A percentile compares a stretch with the other conserved stretches of the same genome.
Evolutionary conservation across 2,113 vertebrate species (phyloP).

Genomic region (Ascaphus truei): DNA sequence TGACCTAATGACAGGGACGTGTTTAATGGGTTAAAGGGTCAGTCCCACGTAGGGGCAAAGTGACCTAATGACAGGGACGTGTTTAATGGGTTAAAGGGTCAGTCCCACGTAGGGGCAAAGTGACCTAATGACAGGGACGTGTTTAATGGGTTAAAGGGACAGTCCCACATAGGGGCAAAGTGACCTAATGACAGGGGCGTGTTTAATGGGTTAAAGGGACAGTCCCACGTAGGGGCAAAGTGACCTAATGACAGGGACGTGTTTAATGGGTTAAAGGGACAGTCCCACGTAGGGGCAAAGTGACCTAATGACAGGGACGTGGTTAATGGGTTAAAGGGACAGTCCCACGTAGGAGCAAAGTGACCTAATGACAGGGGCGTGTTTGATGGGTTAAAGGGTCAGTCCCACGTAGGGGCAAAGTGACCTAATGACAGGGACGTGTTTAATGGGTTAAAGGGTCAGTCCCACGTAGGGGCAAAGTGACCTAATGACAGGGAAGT

Average conservation of each 20-base stretch:
- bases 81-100: too few species aligned
- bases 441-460: not conserved
- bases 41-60: too few species aligned
- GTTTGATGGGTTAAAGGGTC: too few species aligned
- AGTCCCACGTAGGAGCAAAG: too few species aligned
- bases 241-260: too few species aligned
- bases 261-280: too few species aligned
- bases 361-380: too few species aligned
- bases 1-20: not conserved
- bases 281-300: not conserved
- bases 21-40: conserved; percentile 15
- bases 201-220: too few species aligned
- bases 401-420: too few species aligned
- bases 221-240: too few species aligned
- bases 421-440: not conserved
- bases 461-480: not conserved
- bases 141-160: not conserved
- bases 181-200: not conserved
- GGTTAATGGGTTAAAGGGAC: conserved; percentile 17
- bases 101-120: too few species aligned
- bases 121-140: not conserved
- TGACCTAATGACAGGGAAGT: not conserved
- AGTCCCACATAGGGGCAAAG: not conserved
- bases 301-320: not conserved
- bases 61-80: too few species aligned